These are phyloP conservation scores for Stigmatopora argus DNA, from an alignment of 2,113 vertebrate genomes.

Conservation along the genomic window DNA sequence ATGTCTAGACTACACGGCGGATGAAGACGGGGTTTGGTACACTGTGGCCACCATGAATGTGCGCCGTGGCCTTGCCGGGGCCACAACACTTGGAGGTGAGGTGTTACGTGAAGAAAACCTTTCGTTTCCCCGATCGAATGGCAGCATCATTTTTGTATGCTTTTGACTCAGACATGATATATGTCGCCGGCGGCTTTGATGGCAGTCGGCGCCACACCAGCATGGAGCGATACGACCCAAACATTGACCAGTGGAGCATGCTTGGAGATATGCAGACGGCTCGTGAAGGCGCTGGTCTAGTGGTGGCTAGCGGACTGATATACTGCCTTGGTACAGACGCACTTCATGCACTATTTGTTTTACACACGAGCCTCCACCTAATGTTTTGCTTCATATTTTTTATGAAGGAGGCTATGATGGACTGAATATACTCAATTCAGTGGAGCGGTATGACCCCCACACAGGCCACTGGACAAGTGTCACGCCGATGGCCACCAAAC, in stretches of 20 bases:
- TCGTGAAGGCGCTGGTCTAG: conserved; percentile 91
- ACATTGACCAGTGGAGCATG: conserved; percentile 99
- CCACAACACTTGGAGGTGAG: conserved; percentile 90
- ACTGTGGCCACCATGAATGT: conserved; percentile 98
- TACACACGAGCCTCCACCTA: not conserved
- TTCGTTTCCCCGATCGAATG: not conserved
- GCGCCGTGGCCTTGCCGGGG: conserved; percentile 87
- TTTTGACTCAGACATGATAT: conserved; percentile 86
- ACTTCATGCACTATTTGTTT: not conserved
- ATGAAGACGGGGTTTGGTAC: conserved; percentile 98
- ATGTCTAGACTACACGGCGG: conserved; percentile 90
- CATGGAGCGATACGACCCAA: conserved; percentile 97
- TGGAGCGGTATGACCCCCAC: conserved; percentile 95
- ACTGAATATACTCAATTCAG: conserved; percentile 94
- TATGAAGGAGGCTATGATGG: conserved; percentile 91
- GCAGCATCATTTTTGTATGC: not conserved
- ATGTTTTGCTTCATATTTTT: conserved; percentile 1
- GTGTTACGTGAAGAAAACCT: not conserved
- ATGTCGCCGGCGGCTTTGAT: conserved; percentile 94
- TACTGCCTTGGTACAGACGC: conserved; percentile 84
- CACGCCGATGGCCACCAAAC: conserved; percentile 96
- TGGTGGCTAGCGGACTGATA: conserved; percentile 92
- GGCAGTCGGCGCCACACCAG: conserved; percentile 96
- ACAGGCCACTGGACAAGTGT: conserved; percentile 98
- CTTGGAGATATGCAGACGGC: conserved; percentile 98